Percentiles rank a stretch among this genome's conserved stretches.
Evolutionary conservation across 1,140 invertebrate genomes (phyloP).

Genomic region (Temnothorax nylanderi): DNA sequence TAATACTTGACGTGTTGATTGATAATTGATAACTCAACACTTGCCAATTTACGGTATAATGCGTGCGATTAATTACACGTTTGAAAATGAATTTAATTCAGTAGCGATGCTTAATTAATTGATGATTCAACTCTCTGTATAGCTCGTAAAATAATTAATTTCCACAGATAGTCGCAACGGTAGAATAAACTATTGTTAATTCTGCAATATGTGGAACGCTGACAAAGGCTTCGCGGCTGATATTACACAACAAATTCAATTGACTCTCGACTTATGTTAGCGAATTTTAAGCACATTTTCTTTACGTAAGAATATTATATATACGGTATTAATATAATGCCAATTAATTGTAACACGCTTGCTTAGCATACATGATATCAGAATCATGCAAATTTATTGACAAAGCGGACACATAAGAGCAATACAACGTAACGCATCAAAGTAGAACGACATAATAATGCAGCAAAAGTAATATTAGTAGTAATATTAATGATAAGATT

Average conservation of each 20-base stretch:
- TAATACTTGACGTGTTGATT: constrained; percentile 39
- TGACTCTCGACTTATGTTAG: neutral
- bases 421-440: neutral
- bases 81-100: constrained; percentile 53
- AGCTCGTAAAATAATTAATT: constrained; percentile 53
- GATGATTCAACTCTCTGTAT: constrained; percentile 3
- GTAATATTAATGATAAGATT: neutral
- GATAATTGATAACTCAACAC: constrained; percentile 50
- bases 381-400: neutral
- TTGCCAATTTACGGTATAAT: constrained; percentile 19
- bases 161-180: neutral
- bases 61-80: constrained; percentile 36
- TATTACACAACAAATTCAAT: neutral
- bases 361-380: neutral
- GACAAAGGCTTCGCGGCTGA: neutral
- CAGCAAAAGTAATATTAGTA: neutral
- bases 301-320: neutral
- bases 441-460: neutral
- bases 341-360: neutral
- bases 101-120: constrained; percentile 46
- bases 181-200: constrained; percentile 44
- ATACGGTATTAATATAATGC: neutral
- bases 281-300: neutral
- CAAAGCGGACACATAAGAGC: neutral
- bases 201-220: constrained; percentile 1